phyloP scores from a whole-genome alignment of 2,888 invertebrate genomes.

The Pseudococcus viburni region DNA sequence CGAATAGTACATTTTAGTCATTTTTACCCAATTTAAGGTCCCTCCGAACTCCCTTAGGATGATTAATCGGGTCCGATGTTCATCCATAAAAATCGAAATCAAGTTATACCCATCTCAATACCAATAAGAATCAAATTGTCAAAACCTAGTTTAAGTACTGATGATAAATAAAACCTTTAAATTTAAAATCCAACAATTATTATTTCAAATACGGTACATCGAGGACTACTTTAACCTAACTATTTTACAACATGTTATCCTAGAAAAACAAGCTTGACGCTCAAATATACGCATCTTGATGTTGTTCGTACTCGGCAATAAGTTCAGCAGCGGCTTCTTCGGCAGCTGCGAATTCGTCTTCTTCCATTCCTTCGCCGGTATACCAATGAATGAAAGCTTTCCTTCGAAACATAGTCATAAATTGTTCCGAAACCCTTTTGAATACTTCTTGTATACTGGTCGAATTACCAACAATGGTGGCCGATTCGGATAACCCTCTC shows the following conservation, averaged over 20 bases:
- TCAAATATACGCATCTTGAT: conserved; percentile 13
- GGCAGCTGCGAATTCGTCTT: conserved; percentile 80
- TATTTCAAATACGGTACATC: neutral
- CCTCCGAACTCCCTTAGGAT: too few species aligned
- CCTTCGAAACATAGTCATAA: conserved; percentile 77
- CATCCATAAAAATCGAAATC: too few species aligned
- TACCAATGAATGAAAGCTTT: conserved; percentile 85
- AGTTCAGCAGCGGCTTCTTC: conserved; percentile 71
- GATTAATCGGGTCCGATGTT: too few species aligned
- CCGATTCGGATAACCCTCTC: conserved; percentile 77
- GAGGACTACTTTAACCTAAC: neutral
- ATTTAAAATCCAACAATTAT: conserved; percentile 40
- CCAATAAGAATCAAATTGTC: too few species aligned
- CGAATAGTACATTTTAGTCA: too few species aligned
- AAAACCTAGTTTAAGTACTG: too few species aligned
- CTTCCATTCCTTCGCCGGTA: conserved; percentile 82
- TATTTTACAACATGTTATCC: conserved; percentile 22
- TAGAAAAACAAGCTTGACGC: neutral
- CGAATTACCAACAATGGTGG: conserved; percentile 77
- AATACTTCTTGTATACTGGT: conserved; percentile 77
- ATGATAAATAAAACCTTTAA: too few species aligned
- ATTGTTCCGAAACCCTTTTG: conserved; percentile 76
- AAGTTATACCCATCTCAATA: too few species aligned
- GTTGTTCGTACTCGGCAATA: conserved; percentile 62
- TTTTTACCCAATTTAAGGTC: too few species aligned